These are phyloP conservation scores for Marisa cornuarietis DNA, from an alignment of 1,140 invertebrate genomes.

Conservation along the genomic window DNA sequence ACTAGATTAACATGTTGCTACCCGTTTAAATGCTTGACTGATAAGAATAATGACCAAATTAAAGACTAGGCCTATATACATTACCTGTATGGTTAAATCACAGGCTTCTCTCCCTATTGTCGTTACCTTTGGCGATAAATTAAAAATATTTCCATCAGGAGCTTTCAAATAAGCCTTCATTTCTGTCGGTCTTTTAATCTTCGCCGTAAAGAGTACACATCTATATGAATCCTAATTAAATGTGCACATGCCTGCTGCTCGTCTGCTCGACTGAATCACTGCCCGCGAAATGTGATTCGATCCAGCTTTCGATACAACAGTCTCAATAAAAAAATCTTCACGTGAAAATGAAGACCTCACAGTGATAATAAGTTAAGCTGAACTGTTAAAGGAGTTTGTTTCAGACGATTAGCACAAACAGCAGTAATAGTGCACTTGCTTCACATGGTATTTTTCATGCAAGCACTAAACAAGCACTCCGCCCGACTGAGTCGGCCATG, in stretches of 20 bases:
- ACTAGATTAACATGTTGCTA: no score
- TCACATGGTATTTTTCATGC: no score
- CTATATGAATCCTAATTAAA: background rate
- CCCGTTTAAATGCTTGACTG: background rate
- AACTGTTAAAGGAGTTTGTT: no score
- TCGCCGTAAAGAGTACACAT: no score
- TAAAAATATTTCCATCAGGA: slow-evolving; percentile 53
- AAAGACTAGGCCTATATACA: background rate
- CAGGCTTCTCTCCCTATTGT: slow-evolving; percentile 65
- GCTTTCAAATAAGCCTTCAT: slow-evolving; percentile 63
- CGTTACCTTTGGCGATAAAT: slow-evolving; percentile 59
- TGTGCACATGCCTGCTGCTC: no score
- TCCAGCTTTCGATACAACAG: background rate
- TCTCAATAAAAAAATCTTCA: background rate
- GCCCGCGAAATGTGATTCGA: no score
- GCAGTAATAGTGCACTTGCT: no score
- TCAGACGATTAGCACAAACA: no score
- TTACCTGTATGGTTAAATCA: slow-evolving; percentile 64
- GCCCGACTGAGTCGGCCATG: no score
- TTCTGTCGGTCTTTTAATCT: slow-evolving; percentile 9
- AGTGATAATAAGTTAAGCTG: background rate
- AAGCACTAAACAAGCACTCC: no score
- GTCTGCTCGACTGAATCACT: background rate
- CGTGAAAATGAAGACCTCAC: background rate
- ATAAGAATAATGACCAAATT: background rate